A percentile compares a stretch with the other conserved stretches of the same genome.
These are phyloP conservation scores for Neoascia interrupta DNA, from an alignment of 2,888 invertebrate genomes.

Conservation along the genomic window DNA sequence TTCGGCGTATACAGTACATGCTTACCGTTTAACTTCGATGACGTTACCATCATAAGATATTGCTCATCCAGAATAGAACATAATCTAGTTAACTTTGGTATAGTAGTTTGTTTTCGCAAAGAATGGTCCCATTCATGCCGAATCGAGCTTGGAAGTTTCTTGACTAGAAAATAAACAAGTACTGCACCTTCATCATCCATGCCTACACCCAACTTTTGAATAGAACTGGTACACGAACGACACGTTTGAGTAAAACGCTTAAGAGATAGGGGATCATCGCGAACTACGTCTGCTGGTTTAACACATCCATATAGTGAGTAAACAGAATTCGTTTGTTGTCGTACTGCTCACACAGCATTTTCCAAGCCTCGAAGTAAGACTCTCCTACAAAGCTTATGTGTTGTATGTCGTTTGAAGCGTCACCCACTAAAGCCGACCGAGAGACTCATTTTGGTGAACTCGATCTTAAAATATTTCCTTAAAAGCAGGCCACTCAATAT, in stretches of 20 bases:
- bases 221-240: constrained; percentile 1
- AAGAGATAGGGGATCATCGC: not conserved
- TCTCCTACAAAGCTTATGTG: not conserved
- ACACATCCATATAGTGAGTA: constrained; percentile 25
- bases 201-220: not conserved
- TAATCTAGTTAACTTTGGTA: not conserved
- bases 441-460: not conserved
- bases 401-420: not conserved
- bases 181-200: not conserved
- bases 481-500: constrained; percentile 3
- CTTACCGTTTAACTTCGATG: not conserved
- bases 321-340: constrained; percentile 39
- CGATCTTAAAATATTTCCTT: constrained; percentile 2
- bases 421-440: not conserved
- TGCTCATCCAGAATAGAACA: constrained; percentile 9
- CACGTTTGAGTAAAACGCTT: constrained; percentile 9
- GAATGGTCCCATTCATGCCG: constrained; percentile 7
- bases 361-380: not conserved
- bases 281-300: constrained; percentile 13
- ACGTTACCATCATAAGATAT: constrained; percentile 12
- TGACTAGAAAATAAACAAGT: not conserved
- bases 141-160: constrained; percentile 2
- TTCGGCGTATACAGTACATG: too few species aligned
- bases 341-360: constrained; percentile 27
- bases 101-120: not conserved